Evolutionary conservation across 2,888 invertebrate genomes (phyloP).

Genomic region (Steromphala cineraria): DNA sequence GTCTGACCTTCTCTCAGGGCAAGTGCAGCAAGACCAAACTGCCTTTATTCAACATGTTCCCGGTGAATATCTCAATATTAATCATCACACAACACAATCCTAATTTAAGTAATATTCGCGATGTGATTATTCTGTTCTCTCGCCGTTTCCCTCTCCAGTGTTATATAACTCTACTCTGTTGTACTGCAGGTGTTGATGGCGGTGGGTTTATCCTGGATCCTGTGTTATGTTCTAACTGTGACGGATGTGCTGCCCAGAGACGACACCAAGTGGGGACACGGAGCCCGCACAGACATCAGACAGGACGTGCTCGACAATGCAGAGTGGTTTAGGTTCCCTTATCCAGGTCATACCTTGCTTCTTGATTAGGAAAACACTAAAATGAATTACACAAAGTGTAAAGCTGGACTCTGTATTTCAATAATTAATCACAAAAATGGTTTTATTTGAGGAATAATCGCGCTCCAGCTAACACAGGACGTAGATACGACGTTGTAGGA

Average conservation of each 20-base stretch:
- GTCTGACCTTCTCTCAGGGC: slow-evolving; percentile 56
- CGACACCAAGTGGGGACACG: slow-evolving; percentile 70
- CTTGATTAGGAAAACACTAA: too few species aligned
- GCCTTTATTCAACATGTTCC: slow-evolving; percentile 64
- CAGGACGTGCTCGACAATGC: slow-evolving; percentile 59
- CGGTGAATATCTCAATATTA: slow-evolving; percentile 51
- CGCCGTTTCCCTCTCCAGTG: too few species aligned
- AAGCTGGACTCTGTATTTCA: too few species aligned
- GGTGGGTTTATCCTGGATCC: slow-evolving; percentile 65
- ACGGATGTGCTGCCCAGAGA: slow-evolving; percentile 74
- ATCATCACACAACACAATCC: too few species aligned
- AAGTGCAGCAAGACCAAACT: slow-evolving; percentile 42
- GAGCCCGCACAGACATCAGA: slow-evolving; percentile 71
- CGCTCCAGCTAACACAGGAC: too few species aligned
- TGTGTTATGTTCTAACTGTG: slow-evolving; percentile 71
- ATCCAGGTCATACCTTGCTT: slow-evolving; percentile 78
- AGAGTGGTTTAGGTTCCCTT: slow-evolving; percentile 76
- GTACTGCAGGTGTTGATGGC: slow-evolving; percentile 63
- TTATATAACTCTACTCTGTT: too few species aligned
- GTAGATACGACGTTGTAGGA: too few species aligned
- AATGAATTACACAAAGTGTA: too few species aligned
- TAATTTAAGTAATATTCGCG: too few species aligned
- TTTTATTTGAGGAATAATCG: too few species aligned
- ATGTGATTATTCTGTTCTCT: too few species aligned
- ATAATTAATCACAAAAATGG: too few species aligned